Conservation (phyloP, 1,140 invertebrate genomes). For the Drosophila sechellia region DNA sequence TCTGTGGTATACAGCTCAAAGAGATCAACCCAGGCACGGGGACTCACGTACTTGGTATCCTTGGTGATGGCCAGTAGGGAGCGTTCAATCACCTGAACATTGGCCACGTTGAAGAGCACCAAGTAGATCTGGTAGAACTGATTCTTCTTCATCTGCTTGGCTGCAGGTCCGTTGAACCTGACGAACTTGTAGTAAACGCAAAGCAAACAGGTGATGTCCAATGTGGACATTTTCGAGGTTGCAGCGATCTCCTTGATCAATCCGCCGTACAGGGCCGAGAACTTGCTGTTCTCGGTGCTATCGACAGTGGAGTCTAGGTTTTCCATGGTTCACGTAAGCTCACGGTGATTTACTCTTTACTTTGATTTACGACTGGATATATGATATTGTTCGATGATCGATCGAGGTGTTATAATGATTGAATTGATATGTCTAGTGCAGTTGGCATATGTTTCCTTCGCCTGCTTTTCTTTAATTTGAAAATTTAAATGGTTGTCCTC, state of each 20-base stretch:
- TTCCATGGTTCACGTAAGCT: constrained; percentile 20
- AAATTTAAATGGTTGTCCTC: neutral
- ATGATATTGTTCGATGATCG: neutral
- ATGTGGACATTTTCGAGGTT: constrained; percentile 15
- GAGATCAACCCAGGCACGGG: constrained; percentile 34
- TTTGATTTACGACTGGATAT: neutral
- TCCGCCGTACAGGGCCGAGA: constrained; percentile 28
- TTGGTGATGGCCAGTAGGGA: constrained; percentile 34
- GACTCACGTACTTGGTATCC: constrained; percentile 23
- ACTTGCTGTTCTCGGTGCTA: constrained; percentile 46
- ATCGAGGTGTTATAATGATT: neutral
- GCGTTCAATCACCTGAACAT: constrained; percentile 36
- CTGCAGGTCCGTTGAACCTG: constrained; percentile 28
- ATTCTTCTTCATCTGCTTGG: constrained; percentile 34
- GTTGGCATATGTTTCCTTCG: neutral
- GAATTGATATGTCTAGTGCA: neutral
- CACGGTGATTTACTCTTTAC: neutral
- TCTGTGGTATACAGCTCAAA: constrained; percentile 36
- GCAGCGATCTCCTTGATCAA: constrained; percentile 27
- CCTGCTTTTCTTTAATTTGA: neutral
- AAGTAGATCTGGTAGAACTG: constrained; percentile 45
- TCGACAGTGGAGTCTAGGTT: constrained; percentile 43
- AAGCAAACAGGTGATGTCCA: constrained; percentile 39
- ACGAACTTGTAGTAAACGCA: constrained; percentile 58
- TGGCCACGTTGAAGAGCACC: constrained; percentile 45